Conservation (phyloP, 2,113 vertebrate species). For the Machaerirhynchus nigripectus region DNA sequence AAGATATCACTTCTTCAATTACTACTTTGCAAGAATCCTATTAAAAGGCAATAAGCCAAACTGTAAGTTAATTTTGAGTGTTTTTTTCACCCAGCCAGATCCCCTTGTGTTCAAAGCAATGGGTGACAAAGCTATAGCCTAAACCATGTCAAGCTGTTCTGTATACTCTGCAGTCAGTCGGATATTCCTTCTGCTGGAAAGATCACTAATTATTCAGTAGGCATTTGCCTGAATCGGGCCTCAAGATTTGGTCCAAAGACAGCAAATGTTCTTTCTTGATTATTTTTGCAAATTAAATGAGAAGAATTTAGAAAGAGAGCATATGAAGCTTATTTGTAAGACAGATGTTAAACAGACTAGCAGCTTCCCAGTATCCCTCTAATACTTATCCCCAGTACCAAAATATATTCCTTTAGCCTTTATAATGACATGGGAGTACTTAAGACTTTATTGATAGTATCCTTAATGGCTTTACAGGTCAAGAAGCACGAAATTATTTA, state of each 20-base stretch:
- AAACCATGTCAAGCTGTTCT: conserved; percentile 25
- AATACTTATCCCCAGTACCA: conserved; percentile 61
- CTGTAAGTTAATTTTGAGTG: background rate
- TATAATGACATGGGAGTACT: conserved; percentile 16
- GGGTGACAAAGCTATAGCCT: background rate
- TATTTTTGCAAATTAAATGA: conserved; percentile 56
- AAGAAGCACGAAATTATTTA: conserved; percentile 14
- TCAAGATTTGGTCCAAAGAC: conserved; percentile 46
- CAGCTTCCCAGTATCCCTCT: conserved; percentile 60
- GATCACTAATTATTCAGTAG: conserved; percentile 9
- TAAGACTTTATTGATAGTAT: conserved; percentile 7
- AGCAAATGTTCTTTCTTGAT: conserved; percentile 59
- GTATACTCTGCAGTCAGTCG: background rate
- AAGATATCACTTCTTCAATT: background rate
- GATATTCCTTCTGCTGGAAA: conserved; percentile 35
- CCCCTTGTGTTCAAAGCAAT: background rate
- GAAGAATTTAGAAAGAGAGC: conserved; percentile 63
- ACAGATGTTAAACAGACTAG: conserved; percentile 67
- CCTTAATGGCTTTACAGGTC: background rate
- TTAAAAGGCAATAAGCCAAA: conserved; percentile 16
- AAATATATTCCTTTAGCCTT: conserved; percentile 52
- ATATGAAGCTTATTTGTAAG: conserved; percentile 69
- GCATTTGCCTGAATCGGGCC: conserved; percentile 42
- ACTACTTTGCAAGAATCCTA: background rate
- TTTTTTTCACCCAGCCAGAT: background rate